Percentiles rank a stretch among this genome's conserved stretches.
Conservation (phyloP, 2,113 vertebrate species). For the Barnardius zonarius region DNA sequence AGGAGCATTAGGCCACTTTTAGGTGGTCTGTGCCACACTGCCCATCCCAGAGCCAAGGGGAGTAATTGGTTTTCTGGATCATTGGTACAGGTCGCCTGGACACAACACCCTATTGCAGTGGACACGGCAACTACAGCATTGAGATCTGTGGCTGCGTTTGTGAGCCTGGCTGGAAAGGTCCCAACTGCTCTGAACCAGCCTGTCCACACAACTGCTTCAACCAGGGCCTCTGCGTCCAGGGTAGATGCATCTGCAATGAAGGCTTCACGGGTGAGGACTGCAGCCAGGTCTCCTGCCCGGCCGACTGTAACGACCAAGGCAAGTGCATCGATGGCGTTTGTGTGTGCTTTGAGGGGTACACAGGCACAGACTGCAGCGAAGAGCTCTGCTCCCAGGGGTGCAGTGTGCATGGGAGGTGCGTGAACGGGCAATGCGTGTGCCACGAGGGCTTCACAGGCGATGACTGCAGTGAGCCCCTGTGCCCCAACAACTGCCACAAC, state of each 20-base stretch:
- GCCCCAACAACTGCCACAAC: conserved; percentile 88
- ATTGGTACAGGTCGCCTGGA: conserved; percentile 81
- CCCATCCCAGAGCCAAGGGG: no score
- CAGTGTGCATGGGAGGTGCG: conserved; percentile 81
- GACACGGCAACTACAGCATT: conserved; percentile 89
- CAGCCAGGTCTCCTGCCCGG: conserved; percentile 82
- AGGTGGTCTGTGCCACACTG: accelerated
- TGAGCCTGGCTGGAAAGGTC: conserved; percentile 78
- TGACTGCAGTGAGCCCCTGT: conserved; percentile 86
- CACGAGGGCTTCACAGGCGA: conserved; percentile 83
- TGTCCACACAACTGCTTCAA: conserved; percentile 68
- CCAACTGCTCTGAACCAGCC: conserved; percentile 73
- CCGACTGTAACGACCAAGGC: conserved; percentile 94
- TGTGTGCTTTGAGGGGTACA: conserved; percentile 89
- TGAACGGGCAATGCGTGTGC: conserved; percentile 85
- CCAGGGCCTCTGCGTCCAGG: conserved; percentile 65
- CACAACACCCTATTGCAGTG: conserved; percentile 88
- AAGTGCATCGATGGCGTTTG: conserved; percentile 87
- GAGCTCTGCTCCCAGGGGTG: conserved; percentile 87
- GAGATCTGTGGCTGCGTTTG: conserved; percentile 79
- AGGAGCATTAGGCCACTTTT: not conserved
- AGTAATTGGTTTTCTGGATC: not conserved
- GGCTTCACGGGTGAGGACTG: conserved; percentile 88
- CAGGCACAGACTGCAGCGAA: conserved; percentile 81
- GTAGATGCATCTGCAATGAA: conserved; percentile 82